These are phyloP conservation scores for Lepus oiostolus DNA, from an alignment of 2,797 vertebrate species.

Conservation along the genomic window DNA sequence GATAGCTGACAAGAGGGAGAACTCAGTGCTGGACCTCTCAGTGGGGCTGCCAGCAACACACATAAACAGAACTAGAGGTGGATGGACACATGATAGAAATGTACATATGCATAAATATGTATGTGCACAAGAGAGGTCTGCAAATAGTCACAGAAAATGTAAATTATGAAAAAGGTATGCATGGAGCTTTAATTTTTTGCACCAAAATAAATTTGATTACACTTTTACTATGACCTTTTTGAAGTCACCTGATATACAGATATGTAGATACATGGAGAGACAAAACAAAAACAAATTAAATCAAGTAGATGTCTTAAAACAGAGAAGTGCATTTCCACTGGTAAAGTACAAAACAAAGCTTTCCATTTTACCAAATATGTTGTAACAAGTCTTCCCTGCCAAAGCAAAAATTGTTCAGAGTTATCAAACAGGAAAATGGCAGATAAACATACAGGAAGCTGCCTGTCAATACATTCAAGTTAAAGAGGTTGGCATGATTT, in stretches of 20 bases:
- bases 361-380: background rate
- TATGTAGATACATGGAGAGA: background rate
- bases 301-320: background rate
- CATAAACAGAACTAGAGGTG: background rate
- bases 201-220: too few relatives aligned
- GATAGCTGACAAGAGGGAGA: background rate
- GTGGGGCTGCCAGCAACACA: background rate
- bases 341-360: slow-evolving; percentile 1
- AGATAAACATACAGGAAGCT: background rate
- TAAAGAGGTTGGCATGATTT: background rate
- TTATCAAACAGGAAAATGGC: background rate
- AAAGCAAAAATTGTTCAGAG: background rate
- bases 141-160: too few relatives aligned
- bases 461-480: background rate
- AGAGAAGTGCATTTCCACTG: background rate
- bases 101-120: too few relatives aligned
- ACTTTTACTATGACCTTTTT: too few relatives aligned
- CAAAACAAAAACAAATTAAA: slow-evolving; percentile 30
- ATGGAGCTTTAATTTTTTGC: too few relatives aligned
- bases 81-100: background rate
- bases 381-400: background rate
- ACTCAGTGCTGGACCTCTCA: background rate
- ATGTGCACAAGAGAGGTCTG: too few relatives aligned
- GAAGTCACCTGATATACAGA: background rate
- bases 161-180: too few relatives aligned